Percentiles rank a stretch among this genome's conserved stretches.
Evolutionary conservation across 2,797 vertebrate genomes (phyloP).

Genomic region (Myioborus melanocephalus): DNA sequence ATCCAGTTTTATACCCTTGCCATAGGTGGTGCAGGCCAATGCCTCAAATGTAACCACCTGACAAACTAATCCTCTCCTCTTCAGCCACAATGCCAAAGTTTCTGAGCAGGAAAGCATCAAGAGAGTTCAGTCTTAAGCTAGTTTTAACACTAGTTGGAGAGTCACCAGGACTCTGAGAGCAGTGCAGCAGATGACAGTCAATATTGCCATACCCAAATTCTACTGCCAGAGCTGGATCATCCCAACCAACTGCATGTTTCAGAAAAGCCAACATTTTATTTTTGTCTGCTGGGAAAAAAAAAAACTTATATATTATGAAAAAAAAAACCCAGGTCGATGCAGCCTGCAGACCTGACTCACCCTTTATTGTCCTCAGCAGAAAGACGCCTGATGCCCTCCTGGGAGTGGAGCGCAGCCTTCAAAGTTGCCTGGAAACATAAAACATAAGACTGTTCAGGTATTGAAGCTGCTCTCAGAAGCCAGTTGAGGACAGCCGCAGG

Average conservation of each 20-base stretch:
- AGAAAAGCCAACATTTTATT: neutral
- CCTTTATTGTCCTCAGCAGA: neutral
- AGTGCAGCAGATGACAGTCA: neutral
- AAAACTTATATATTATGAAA: neutral
- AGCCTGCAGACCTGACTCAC: neutral
- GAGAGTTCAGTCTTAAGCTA: neutral
- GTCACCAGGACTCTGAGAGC: neutral
- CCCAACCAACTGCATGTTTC: neutral
- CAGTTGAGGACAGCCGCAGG: neutral
- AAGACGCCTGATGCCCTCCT: neutral
- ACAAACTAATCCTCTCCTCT: neutral
- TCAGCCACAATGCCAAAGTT: neutral
- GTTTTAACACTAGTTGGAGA: neutral
- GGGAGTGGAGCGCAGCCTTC: neutral
- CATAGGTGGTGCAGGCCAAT: neutral
- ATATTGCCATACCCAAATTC: neutral
- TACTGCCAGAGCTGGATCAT: neutral
- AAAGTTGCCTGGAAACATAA: neutral
- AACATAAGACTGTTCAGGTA: neutral
- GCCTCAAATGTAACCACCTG: neutral
- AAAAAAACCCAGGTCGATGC: neutral
- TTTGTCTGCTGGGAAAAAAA: neutral
- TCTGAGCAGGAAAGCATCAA: neutral
- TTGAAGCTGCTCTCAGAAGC: neutral
- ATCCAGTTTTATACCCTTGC: neutral